phyloP scores from a whole-genome alignment of 2,797 vertebrate genomes.

The Acomys russatus region DNA sequence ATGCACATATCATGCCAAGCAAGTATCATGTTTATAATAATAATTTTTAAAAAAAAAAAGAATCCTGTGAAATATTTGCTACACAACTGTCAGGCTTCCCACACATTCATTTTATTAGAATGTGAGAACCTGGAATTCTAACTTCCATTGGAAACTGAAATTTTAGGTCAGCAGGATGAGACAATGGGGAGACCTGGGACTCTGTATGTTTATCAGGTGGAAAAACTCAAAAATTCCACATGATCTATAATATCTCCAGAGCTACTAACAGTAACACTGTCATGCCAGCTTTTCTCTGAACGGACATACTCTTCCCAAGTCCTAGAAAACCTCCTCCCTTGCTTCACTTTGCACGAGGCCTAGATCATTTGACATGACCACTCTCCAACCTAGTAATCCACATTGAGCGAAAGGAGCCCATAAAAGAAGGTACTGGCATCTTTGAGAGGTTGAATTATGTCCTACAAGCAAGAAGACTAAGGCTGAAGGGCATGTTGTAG shows the following conservation, averaged over 20 bases:
- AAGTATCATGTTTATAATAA: not conserved
- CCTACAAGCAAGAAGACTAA: not conserved
- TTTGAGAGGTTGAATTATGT: not conserved
- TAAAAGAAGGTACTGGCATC: not conserved
- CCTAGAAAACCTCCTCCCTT: not conserved
- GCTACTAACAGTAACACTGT: not conserved
- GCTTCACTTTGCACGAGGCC: not conserved
- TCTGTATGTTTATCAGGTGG: not conserved
- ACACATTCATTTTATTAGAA: not conserved
- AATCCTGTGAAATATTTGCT: not conserved
- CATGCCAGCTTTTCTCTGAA: not conserved
- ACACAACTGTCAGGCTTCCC: not conserved
- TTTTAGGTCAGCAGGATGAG: not conserved
- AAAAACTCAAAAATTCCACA: not conserved
- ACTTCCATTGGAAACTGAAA: not conserved
- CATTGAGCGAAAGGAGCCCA: not conserved
- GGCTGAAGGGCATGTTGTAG: not conserved
- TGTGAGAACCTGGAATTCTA: not conserved
- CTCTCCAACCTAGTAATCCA: no score
- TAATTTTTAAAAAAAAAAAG: not conserved
- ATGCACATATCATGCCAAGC: not conserved
- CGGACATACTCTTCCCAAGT: not conserved
- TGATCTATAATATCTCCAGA: not conserved
- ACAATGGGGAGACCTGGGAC: no score
- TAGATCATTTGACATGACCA: not conserved